Evolutionary conservation across 2,113 vertebrate species (phyloP).

Genomic region (Dascyllus trimaculatus): DNA sequence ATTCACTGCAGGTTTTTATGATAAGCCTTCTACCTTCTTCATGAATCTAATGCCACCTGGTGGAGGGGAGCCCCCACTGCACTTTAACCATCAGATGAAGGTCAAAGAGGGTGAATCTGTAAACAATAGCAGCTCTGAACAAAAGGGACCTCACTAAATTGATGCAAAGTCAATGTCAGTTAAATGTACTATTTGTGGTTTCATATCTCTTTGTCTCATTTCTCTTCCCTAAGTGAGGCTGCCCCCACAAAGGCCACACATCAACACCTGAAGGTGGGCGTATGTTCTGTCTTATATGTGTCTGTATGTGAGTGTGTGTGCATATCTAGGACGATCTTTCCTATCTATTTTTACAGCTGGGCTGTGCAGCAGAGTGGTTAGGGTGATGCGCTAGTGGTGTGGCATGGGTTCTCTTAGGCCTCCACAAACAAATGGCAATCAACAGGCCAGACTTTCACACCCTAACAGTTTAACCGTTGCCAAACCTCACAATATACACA

Average conservation of each 20-base stretch:
- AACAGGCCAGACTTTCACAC: slow-evolving; percentile 61
- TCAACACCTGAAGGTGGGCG: slow-evolving; percentile 57
- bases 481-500: slow-evolving; percentile 50
- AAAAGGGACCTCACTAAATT: slow-evolving; percentile 46
- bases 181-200: slow-evolving; percentile 75
- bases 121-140: slow-evolving; percentile 32
- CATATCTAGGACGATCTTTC: slow-evolving; percentile 75
- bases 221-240: slow-evolving; percentile 52
- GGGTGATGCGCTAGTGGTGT: slow-evolving; percentile 45
- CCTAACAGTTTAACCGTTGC: slow-evolving; percentile 78
- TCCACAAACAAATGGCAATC: slow-evolving; percentile 51
- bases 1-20: not conserved
- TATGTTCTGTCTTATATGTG: slow-evolving; percentile 31
- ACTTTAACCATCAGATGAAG: slow-evolving; percentile 34
- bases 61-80: slow-evolving; percentile 72
- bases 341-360: slow-evolving; percentile 82
- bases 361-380: slow-evolving; percentile 78
- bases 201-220: slow-evolving; percentile 69
- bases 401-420: slow-evolving; percentile 46
- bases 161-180: slow-evolving; percentile 58
- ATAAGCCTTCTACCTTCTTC: not conserved
- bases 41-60: slow-evolving; percentile 79
- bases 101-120: slow-evolving; percentile 42
- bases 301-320: slow-evolving; percentile 36
- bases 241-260: slow-evolving; percentile 73